Evolutionary conservation across 2,888 invertebrate species (phyloP), one percentile per base, ranked within the genome.

Genomic region (Eupithecia centaureata): DNA sequence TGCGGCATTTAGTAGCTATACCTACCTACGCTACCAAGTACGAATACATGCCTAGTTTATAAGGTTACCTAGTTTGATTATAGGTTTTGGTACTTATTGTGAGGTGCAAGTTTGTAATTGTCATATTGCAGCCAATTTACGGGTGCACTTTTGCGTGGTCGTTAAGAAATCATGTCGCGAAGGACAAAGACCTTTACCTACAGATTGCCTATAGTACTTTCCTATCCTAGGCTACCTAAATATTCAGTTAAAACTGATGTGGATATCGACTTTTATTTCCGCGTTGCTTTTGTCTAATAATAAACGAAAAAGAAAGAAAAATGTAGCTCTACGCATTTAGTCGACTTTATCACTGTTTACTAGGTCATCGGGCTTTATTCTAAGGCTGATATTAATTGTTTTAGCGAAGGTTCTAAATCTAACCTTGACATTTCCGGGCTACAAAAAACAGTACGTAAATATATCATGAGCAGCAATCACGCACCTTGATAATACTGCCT

Each of bases 371-470:
- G 33, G 35, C 56, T 66, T 67, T 65, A 68, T 70, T 69, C 63
- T 65, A 72, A 66, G 63, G 33, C 42, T 62, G 65, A 54, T 56
- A 71, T 54, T 72, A 73, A 76, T 76, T 69, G 68, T 75, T 72
- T 59, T 61, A 61, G 65, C 75, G 72, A 77, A 70, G 73, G 61
- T 65, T 54, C 35, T 35, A 66, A 76, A 77, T 68, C 60, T 68
- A 80, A 79, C 84, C 86, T 86, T 88, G 86, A 85, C 81, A 83
- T 84, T 82, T 82, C 78, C 79, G 78, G 73, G 65, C 76, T 71
- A 69, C 74, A 79, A 56, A 81, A 79, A 75, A 72, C 72, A 56
- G 54, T 56, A 56, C 27, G 18, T n/a, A 28, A 56, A 72, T 76
- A 54, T 73, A 81, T 81, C 81, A 83, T 73, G 79, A 76, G 73